phyloP scores from a whole-genome alignment of 1,140 invertebrate genomes.

The Caerostris extrusa region DNA sequence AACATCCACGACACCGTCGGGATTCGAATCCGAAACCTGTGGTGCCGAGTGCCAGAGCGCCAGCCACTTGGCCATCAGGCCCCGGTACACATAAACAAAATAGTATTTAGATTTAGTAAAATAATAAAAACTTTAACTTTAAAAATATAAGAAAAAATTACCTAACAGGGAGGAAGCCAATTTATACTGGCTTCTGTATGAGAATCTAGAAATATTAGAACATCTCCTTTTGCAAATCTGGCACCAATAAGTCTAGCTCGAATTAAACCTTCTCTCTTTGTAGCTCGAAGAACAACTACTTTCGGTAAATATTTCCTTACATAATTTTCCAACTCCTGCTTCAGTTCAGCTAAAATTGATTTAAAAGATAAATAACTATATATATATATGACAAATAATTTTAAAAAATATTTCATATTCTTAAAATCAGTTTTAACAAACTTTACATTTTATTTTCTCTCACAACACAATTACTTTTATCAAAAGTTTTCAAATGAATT shows the following conservation, averaged over 20 bases:
- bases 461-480: too few species aligned
- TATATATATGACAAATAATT: too few species aligned
- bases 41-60: too few species aligned
- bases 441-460: too few species aligned
- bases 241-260: conserved; percentile 95
- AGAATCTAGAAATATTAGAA: conserved; percentile 97
- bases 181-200: conserved; percentile 95
- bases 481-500: too few species aligned
- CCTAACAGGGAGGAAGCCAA: conserved; percentile 95
- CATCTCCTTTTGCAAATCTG: conserved; percentile 93
- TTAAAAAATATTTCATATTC: neutral
- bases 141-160: neutral
- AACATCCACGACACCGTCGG: too few species aligned
- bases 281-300: conserved; percentile 88
- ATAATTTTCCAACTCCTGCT: conserved; percentile 95
- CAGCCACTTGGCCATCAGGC: too few species aligned
- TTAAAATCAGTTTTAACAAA: too few species aligned
- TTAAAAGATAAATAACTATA: neutral
- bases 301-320: conserved; percentile 82
- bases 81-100: too few species aligned
- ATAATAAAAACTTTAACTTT: too few species aligned
- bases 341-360: conserved; percentile 89
- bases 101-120: too few species aligned
- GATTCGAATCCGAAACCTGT: too few species aligned
- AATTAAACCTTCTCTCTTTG: conserved; percentile 94